Evolutionary conservation across 2,113 vertebrate genomes (phyloP), one percentile per base, ranked within the genome.

Genomic region (Geothlypis trichas): DNA sequence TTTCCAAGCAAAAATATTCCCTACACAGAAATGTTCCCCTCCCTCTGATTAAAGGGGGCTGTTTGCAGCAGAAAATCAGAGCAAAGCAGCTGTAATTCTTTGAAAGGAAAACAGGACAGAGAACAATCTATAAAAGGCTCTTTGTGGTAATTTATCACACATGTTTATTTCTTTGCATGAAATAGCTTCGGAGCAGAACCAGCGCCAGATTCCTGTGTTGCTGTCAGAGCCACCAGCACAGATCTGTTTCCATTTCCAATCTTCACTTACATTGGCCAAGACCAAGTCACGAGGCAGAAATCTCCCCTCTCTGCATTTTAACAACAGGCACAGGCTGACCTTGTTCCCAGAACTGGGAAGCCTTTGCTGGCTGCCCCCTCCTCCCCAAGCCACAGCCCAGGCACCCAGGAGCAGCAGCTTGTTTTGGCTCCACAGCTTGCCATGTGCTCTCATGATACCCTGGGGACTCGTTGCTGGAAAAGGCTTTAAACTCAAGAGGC

Each of bases 141-240:
- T 96, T 95, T 97, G 95, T 96, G 93, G 90, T 95, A 89, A 97
- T 96, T 93, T 96, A 92, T 96, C 96, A 96, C 96, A 95, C 95
- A 96, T 96, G 93, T 96, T 95, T 97, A 90, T 94, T 90, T 87
- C 96, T 94, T 91, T 41, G 76, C 93, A 81, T 93, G 86, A 90
- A 96, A 95, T 15, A 24, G 83, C 90, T 89, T 37, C 57, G 0
- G 85, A 94, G 92, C 89, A 91, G 75, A 93, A 94, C 35, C 84
- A 95, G 84, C 0, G 82, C 95, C 95, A 95, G 95, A 96, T 95
- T 95, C 94, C 90, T 88, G 92, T 11, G 79, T 27, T 96, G 95
- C 94, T 84, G 92, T 96, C 93, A 92, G 65, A 97, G 95, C 90
- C 96, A 96, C 96, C 95, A 95, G 57, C 93, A 93, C 88, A n/a